Percentiles rank a stretch among this genome's conserved stretches.
Conservation (phyloP, 1,140 invertebrate species). For the Elysia chlorotica region DNA sequence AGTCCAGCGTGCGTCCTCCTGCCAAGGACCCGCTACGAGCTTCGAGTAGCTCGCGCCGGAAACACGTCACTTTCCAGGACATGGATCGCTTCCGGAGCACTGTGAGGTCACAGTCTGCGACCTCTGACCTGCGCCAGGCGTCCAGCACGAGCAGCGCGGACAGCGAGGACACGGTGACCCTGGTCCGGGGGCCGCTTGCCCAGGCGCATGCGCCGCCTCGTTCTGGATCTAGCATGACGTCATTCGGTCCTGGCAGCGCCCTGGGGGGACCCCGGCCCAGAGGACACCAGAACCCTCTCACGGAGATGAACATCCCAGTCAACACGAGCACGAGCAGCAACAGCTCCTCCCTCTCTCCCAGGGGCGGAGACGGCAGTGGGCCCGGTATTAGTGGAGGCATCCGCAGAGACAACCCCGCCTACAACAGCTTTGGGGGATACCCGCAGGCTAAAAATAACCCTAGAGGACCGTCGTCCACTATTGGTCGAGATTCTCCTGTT, state of each 20-base stretch:
- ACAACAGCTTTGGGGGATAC: background rate
- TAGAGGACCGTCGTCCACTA: background rate
- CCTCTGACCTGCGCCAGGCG: no score
- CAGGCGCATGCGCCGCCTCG: background rate
- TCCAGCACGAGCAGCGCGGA: no score
- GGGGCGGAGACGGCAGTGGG: no score
- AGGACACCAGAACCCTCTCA: background rate
- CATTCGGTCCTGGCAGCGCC: background rate
- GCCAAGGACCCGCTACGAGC: conserved; percentile 21
- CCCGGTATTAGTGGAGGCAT: no score
- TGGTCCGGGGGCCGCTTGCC: no score
- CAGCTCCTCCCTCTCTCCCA: no score
- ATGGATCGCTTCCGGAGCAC: conserved; percentile 15
- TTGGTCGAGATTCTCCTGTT: conserved; percentile 10
- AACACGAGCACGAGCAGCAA: background rate
- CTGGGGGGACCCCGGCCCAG: background rate
- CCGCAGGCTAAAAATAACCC: background rate
- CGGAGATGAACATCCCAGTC: conserved; percentile 14
- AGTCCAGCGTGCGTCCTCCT: conserved; percentile 34
- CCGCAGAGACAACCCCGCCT: background rate
- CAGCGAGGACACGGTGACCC: no score
- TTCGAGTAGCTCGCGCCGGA: conserved; percentile 23
- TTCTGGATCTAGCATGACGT: background rate
- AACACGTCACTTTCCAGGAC: conserved; percentile 32
- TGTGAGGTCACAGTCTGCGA: background rate